Percentiles rank a stretch among this genome's conserved stretches.
phyloP scores from a whole-genome alignment of 2,797 vertebrate species.

The Pseudochirops corinnae region DNA sequence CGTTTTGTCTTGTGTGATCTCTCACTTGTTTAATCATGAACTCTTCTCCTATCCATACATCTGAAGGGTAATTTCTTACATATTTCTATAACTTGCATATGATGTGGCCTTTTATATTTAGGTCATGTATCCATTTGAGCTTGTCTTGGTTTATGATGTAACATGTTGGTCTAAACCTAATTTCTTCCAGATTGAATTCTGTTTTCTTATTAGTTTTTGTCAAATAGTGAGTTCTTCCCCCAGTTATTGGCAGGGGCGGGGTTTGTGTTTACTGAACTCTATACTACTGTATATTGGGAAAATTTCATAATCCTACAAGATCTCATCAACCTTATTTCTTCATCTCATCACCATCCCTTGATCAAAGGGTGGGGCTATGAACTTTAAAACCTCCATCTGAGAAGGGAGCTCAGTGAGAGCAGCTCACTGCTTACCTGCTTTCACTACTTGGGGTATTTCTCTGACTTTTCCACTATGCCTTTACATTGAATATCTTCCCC shows the following conservation, averaged over 20 bases:
- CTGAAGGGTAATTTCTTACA: not conserved
- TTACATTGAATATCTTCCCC: not conserved
- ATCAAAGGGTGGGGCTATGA: not conserved
- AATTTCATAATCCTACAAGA: not conserved
- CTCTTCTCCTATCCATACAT: not conserved
- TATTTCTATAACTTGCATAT: not conserved
- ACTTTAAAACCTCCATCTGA: not conserved
- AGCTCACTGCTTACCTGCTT: not conserved
- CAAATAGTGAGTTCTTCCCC: not conserved
- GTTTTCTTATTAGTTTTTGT: not conserved
- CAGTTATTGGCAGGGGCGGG: not conserved
- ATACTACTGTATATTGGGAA: not conserved
- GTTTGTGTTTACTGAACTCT: not conserved
- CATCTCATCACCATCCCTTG: not conserved
- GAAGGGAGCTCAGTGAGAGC: not conserved
- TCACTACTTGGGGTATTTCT: not conserved
- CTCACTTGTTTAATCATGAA: not conserved
- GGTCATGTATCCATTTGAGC: not conserved
- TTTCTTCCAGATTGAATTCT: not conserved
- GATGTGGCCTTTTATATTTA: not conserved
- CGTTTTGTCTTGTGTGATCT: not conserved
- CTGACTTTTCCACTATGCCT: not conserved
- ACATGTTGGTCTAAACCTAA: not conserved
- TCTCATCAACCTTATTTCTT: not conserved
- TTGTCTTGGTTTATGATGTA: not conserved